phyloP scores from a whole-genome alignment of 2,113 vertebrate species.

The Esox niger region DNA sequence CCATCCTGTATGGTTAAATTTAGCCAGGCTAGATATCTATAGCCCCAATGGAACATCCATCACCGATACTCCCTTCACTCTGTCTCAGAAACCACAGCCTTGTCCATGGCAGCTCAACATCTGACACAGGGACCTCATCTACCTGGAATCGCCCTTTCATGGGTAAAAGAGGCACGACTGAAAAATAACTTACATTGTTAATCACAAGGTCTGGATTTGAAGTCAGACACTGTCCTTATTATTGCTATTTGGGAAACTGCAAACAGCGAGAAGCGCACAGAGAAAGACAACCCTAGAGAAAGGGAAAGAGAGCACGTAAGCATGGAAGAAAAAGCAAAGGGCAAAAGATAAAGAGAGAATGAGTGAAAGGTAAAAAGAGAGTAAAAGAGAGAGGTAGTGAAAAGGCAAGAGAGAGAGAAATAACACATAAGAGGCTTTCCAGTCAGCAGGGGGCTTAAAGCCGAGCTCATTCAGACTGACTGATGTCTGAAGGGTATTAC shows the following conservation, averaged over 20 bases:
- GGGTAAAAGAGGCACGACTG: too few species aligned
- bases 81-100: neutral
- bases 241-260: neutral
- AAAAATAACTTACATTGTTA: too few species aligned
- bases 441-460: slow-evolving; percentile 12
- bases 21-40: neutral
- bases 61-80: neutral
- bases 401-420: neutral
- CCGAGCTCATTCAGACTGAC: slow-evolving; percentile 29
- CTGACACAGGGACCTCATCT: too few species aligned
- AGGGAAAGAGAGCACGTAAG: neutral
- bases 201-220: too few species aligned
- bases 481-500: slow-evolving; percentile 43
- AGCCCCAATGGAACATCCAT: neutral
- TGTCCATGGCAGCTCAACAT: neutral
- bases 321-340: neutral
- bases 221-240: too few species aligned
- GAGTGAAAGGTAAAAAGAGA: neutral
- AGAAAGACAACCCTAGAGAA: neutral
- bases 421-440: slow-evolving; percentile 13
- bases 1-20: neutral
- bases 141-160: too few species aligned
- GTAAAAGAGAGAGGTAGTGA: neutral
- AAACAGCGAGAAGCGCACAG: neutral
- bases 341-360: neutral